Percentiles rank a stretch among this genome's conserved stretches.
These are phyloP conservation scores for Anas platyrhynchos DNA, from an alignment of 2,113 vertebrate genomes.

Conservation along the genomic window DNA sequence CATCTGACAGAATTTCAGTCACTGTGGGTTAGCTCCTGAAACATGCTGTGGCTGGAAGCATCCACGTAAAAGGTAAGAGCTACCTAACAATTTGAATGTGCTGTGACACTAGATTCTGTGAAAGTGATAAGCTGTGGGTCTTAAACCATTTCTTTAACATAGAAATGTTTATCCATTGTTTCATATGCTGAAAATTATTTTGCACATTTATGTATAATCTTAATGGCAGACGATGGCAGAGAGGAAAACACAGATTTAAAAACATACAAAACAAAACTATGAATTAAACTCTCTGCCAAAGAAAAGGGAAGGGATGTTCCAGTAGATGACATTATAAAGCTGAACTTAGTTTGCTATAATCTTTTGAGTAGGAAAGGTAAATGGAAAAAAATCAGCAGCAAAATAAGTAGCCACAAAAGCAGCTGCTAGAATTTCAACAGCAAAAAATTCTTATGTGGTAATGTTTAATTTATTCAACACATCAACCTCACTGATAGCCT, in stretches of 20 bases:
- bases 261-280: background rate
- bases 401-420: background rate
- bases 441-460: too few relatives aligned
- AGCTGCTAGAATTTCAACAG: background rate
- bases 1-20: background rate
- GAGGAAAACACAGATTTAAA: background rate
- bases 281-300: background rate
- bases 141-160: background rate
- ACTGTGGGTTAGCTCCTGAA: background rate
- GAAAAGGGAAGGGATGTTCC: background rate
- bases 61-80: background rate
- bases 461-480: background rate
- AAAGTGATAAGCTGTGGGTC: background rate
- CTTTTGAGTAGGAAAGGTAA: background rate
- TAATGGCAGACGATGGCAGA: background rate
- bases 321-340: background rate
- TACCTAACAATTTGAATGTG: background rate
- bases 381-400: background rate
- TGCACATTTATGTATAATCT: background rate
- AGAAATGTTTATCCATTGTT: background rate
- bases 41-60: rapidly evolving
- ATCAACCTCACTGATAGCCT: background rate
- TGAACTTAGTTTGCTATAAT: background rate
- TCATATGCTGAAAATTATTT: background rate
- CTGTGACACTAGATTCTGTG: background rate